Evolutionary conservation across 2,888 invertebrate genomes (phyloP).

Genomic region (Trichacis sp.): DNA sequence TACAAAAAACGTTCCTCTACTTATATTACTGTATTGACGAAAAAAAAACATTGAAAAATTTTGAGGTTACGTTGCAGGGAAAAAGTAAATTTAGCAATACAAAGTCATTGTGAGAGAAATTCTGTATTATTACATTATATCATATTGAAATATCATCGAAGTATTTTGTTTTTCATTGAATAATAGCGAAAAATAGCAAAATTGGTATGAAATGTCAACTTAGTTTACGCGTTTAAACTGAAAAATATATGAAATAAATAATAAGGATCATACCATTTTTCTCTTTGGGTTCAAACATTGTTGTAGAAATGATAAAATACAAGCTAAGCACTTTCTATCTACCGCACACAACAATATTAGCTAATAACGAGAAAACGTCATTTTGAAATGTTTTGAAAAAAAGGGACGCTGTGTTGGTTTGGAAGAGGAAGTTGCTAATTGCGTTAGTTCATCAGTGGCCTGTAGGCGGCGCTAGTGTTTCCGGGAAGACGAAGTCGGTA

Average conservation of each 20-base stretch:
- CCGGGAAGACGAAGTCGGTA: neutral
- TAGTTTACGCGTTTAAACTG: too few relatives aligned
- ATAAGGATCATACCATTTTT: neutral
- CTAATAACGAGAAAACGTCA: neutral
- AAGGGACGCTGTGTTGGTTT: conserved; percentile 1
- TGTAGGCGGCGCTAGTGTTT: conserved; percentile 2
- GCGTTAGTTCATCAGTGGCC: neutral
- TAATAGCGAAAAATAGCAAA: too few relatives aligned
- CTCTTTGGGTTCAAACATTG: neutral
- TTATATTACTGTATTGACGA: too few relatives aligned
- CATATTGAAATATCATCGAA: too few relatives aligned
- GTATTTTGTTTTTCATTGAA: too few relatives aligned
- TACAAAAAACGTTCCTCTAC: too few relatives aligned
- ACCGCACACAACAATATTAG: neutral
- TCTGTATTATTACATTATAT: too few relatives aligned
- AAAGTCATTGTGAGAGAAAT: too few relatives aligned
- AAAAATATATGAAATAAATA: too few relatives aligned
- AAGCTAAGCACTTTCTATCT: neutral
- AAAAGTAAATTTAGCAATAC: too few relatives aligned
- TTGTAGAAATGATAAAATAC: neutral
- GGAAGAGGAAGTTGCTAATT: neutral
- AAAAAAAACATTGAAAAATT: neutral
- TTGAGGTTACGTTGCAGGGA: neutral
- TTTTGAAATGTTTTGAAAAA: neutral
- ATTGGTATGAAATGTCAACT: too few relatives aligned